Percentiles rank a stretch among this genome's conserved stretches.
phyloP scores from a whole-genome alignment of 2,113 vertebrate genomes.

The Lota lota region DNA sequence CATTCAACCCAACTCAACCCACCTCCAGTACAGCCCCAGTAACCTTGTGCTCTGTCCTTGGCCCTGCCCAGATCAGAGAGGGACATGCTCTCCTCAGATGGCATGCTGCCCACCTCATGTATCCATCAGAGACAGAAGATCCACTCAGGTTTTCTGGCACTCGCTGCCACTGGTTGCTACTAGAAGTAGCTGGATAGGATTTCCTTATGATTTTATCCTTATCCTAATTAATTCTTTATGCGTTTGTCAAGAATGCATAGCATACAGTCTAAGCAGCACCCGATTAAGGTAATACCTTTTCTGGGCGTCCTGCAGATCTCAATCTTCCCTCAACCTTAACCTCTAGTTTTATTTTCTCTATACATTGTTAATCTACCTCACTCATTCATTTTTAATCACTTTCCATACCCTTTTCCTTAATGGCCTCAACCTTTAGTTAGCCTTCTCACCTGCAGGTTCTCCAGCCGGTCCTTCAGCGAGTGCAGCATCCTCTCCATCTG shows the following conservation, averaged over 20 bases:
- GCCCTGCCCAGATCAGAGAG: neutral
- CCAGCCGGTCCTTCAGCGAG: constrained; percentile 77
- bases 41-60: neutral
- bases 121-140: constrained; percentile 5
- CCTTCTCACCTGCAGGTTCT: constrained; percentile 76
- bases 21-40: neutral
- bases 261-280: constrained; percentile 13
- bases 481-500: constrained; percentile 79
- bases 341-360: too few relatives aligned
- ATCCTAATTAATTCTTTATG: constrained; percentile 41
- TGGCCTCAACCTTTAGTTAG: too few relatives aligned
- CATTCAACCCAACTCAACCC: neutral
- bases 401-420: too few relatives aligned
- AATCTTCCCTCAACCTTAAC: too few relatives aligned
- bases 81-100: constrained; percentile 12
- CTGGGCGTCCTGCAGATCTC: neutral
- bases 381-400: too few relatives aligned
- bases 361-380: too few relatives aligned
- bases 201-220: constrained; percentile 18
- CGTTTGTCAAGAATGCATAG: constrained; percentile 37
- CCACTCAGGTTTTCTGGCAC: constrained; percentile 12
- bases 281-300: neutral
- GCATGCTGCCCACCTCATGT: neutral
- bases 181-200: too few relatives aligned
- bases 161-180: constrained; percentile 16